Base-by-base conservation (phyloP, 2,113 vertebrate genomes). In the Malurus cyaneus region DNA sequence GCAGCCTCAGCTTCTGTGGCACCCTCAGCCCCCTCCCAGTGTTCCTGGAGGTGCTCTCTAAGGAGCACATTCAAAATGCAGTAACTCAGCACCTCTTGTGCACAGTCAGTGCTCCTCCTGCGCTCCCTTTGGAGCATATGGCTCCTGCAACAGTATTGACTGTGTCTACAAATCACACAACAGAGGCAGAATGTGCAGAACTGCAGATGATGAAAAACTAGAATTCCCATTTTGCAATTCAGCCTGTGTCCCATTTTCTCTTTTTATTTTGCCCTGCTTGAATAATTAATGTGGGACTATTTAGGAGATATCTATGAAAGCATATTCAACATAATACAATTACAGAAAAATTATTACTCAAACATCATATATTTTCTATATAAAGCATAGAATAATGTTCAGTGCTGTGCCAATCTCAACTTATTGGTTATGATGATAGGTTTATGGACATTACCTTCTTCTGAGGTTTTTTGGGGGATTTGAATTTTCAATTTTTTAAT, bases 171-270 rank as follows among this genome's bases (percentile, higher is more conserved):
- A 19, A 54, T 50, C 59, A 71, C 67, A 76, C 73, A 57, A n/a
- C 39, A 74, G 54, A 86, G 36, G 32, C 66, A 62, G 52, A 91
- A 53, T 77, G 50, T 56, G 76, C 92, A 84, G 91, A 97, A 80
- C 49, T 86, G 81, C 83, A 34, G 39, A 78, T 44, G 28, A 83
- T 86, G 71, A 92, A 94, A 91, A 94, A 80, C 41, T n/a, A 60
- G 64, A 88, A 93, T 78, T 95, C 50, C 69, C 36, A 87, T 39
- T 53, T 80, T 86, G 70, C 67, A 82, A 4, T 62, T 80, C 83
- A 93, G 46, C 69, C 87, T 61, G 12, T 77, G 64, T 65, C 74
- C 26, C 23, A 18, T 61, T 96, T 96, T 96, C 93, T 93, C 93
- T 84, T 95, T 96, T 82, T 89, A 89, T 86, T 82, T 90, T 41